A percentile compares a stretch with the other conserved stretches of the same genome.
phyloP scores from a whole-genome alignment of 2,113 vertebrate species.

The Epinephelus cyanopodus region DNA sequence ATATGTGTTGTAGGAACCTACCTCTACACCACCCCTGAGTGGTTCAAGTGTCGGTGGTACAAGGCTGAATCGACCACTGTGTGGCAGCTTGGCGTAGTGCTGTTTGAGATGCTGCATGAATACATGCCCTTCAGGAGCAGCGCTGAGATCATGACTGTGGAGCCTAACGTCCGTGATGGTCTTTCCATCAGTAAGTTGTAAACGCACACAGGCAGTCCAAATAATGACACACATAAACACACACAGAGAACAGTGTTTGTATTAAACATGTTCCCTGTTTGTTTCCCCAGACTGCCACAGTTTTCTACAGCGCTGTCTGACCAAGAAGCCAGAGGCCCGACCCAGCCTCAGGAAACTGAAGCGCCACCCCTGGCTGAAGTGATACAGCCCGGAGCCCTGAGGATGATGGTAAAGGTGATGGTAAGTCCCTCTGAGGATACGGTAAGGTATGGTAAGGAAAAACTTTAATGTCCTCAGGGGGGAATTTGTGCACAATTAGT shows the following conservation, averaged over 20 bases:
- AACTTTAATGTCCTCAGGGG: too few relatives aligned
- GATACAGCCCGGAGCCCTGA: background rate
- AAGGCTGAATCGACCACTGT: background rate
- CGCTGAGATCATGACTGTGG: fast-evolving
- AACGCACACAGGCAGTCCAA: background rate
- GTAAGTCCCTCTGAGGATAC: too few relatives aligned
- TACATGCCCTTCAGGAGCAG: fast-evolving
- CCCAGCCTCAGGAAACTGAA: background rate
- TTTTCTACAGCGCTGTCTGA: background rate
- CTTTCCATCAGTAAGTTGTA: background rate
- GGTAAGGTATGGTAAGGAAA: too few relatives aligned
- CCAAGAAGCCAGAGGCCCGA: background rate
- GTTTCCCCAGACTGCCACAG: background rate
- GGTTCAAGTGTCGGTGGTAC: background rate
- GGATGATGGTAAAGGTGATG: too few relatives aligned
- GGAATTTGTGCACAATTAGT: too few relatives aligned
- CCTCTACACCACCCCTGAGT: background rate
- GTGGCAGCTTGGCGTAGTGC: background rate
- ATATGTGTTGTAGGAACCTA: constrained; percentile 4
- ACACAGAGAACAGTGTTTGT: background rate
- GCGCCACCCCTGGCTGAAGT: background rate
- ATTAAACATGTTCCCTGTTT: background rate
- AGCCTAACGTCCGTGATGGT: fast-evolving
- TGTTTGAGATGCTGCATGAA: background rate
- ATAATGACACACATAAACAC: background rate